Conservation (phyloP, 2,113 vertebrate genomes). For the Salvelinus fontinalis region DNA sequence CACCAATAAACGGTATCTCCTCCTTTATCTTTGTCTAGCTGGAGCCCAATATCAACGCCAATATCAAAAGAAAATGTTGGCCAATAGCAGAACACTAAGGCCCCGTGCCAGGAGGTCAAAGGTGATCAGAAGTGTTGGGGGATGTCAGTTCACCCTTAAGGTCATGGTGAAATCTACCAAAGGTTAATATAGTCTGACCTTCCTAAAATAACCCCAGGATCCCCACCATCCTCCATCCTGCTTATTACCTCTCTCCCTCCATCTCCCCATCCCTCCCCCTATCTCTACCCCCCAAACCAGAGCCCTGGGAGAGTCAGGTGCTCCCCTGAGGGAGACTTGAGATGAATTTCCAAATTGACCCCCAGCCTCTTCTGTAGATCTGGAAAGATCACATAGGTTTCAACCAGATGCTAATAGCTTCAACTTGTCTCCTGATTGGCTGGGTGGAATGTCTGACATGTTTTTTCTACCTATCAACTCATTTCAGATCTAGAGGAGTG, state of each 20-base stretch:
- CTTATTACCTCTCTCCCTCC: neutral
- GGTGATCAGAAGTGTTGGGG: slow-evolving; percentile 5
- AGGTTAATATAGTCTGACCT: slow-evolving; percentile 42
- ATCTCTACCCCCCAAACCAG: slow-evolving; percentile 8
- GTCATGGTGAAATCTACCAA: slow-evolving; percentile 40
- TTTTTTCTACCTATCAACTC: too few relatives aligned
- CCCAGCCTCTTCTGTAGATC: too few relatives aligned
- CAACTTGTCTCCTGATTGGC: neutral
- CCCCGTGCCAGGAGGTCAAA: slow-evolving; percentile 10
- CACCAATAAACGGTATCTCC: neutral
- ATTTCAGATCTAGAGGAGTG: too few relatives aligned
- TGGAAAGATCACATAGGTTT: too few relatives aligned
- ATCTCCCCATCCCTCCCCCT: neutral
- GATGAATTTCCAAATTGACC: neutral
- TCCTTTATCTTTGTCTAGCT: slow-evolving; percentile 35
- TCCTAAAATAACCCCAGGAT: slow-evolving; percentile 7
- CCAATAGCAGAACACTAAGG: neutral
- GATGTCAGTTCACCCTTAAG: slow-evolving; percentile 25
- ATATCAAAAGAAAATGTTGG: slow-evolving; percentile 31
- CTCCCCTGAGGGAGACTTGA: neutral
- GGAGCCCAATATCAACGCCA: slow-evolving; percentile 12
- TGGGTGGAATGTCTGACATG: neutral
- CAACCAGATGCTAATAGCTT: too few relatives aligned
- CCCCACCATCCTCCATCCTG: neutral
- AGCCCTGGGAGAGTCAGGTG: neutral